Base-by-base conservation (phyloP, 2,113 vertebrate species). In the Taurulus bubalis region DNA sequence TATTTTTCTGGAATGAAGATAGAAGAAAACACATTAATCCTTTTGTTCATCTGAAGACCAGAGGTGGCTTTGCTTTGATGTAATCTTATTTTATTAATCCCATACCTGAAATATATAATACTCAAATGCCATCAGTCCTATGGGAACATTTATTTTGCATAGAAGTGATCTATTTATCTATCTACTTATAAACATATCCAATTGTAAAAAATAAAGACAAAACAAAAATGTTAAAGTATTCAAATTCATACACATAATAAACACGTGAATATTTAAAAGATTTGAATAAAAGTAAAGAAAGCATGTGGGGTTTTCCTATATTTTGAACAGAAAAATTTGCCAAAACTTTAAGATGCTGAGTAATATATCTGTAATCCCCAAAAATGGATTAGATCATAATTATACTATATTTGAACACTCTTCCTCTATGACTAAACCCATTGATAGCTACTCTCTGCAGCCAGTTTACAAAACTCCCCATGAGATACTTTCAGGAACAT, bases 1-100 rank as follows among this genome's bases (percentile, higher is more conserved):
- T 99, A 90, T 99, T 99, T 97, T 99, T 99, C 98, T 99, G 88
- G 65, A 92, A 91, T 76, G 55, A 92, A 79, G 90, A 75, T 65
- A 42, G 22, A 36, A 49, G 72, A 75, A 83, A 51, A 70, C 4
- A 32, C 4, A 38, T 82, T 87, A 85, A 93, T 87, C 83, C 40
- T 69, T 59, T 55, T 80, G 65, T 63, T 56, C 68, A 73, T 89
- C 53, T 71, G 24, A 53, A 56, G 49, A 60, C 12, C 18, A 32
- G 42, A 59, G 45, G 60, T 66, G 49, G 51, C 4, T 85, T 75
- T 72, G 38, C 6, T 56, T 75, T 64, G 55, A 40, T 60, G 65
- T 85, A 75, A 85, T 88, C 71, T 67, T 32, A 72, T 74, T 72
- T 8, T n/a, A 77, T 66, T 18, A 69, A 85, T 71, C 56, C 47